phyloP scores from a whole-genome alignment of 1,140 invertebrate species.

The Zaprionus capensis region DNA sequence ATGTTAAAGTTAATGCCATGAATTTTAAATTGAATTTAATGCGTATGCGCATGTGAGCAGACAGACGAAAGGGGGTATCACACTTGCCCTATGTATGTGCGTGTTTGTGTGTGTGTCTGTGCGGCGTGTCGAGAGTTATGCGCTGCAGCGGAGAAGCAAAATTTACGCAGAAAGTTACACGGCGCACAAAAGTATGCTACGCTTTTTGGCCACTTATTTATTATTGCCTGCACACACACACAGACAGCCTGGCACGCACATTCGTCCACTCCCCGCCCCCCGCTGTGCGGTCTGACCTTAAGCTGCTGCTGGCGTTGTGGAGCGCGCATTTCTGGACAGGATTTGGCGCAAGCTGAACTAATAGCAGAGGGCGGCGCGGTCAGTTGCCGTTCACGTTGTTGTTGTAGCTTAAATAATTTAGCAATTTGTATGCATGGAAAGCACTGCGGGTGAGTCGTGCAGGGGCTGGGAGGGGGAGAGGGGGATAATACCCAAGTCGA shows the following conservation, averaged over 20 bases:
- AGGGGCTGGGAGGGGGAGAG: too few relatives aligned
- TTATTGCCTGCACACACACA: constrained; percentile 60
- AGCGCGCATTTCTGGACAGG: constrained; percentile 53
- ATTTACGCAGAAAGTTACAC: constrained; percentile 76
- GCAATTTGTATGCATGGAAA: constrained; percentile 82
- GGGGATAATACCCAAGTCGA: constrained; percentile 74
- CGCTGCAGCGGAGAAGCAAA: constrained; percentile 49
- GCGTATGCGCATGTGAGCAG: constrained; percentile 62
- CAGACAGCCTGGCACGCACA: constrained; percentile 22
- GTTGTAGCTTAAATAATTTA: constrained; percentile 77
- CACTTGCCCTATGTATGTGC: not conserved
- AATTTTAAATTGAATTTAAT: constrained; percentile 83
- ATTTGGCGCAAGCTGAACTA: constrained; percentile 66
- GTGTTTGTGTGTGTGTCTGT: not conserved
- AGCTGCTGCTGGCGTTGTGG: constrained; percentile 35
- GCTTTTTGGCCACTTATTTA: constrained; percentile 76
- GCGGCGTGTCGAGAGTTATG: constrained; percentile 18
- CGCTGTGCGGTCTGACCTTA: constrained; percentile 53
- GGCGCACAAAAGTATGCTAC: constrained; percentile 70
- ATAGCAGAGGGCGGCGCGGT: constrained; percentile 59
- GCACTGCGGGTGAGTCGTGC: constrained; percentile 50
- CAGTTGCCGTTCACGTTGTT: not conserved
- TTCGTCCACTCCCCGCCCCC: constrained; percentile 18
- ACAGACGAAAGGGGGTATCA: not conserved
- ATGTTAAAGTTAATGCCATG: constrained; percentile 82